Base-by-base conservation (phyloP, 2,113 vertebrate genomes). In the Apaloderma vittatum region DNA sequence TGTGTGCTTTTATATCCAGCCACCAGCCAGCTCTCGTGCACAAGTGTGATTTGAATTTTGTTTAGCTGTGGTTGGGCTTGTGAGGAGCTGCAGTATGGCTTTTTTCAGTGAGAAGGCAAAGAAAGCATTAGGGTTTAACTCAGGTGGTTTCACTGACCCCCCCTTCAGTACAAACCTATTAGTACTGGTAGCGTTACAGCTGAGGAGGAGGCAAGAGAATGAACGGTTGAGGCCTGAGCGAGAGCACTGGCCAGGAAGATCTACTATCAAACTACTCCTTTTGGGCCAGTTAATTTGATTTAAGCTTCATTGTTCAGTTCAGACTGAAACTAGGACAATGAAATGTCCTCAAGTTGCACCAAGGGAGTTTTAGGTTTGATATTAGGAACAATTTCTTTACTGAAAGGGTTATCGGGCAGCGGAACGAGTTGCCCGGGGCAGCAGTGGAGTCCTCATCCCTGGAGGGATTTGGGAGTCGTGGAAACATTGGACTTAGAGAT, bases 261-360 rank as follows among this genome's bases (percentile, higher is more conserved):
- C 40, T 36, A 2, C 27, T 4, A 0, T 8, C n/a, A 26, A 7
- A 2, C 40, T 21, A 3, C 5, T 4, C 27, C 43, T 34, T 70
- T 26, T 9, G 11, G 30, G 30, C 24, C 6, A 7, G 1, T 40
- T 85, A 22, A 27, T 85, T 55, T n/a, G 63, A 30, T n/a, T 22
- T 32, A 12, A 48, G 66, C 22, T 36, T 75, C 17, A 0, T 34
- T 5, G 32, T 51, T 58, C 8, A 8, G 12, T 21, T 52, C 36
- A 15, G 55, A 40, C n/a, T 34, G 40, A 32, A 27, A 27, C 6
- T 3, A 11, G 40, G 40, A 40, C 40, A 40, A 40, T 10, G 12
- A 40, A 40, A 40, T 40, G 40, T 40, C 40, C 40, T 40, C 40
- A 40, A 40, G 40, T 40, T 40, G 40, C 40, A 40, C 40, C 40